Base-by-base conservation (phyloP, 2,888 invertebrate species). In the Theretra japonica region DNA sequence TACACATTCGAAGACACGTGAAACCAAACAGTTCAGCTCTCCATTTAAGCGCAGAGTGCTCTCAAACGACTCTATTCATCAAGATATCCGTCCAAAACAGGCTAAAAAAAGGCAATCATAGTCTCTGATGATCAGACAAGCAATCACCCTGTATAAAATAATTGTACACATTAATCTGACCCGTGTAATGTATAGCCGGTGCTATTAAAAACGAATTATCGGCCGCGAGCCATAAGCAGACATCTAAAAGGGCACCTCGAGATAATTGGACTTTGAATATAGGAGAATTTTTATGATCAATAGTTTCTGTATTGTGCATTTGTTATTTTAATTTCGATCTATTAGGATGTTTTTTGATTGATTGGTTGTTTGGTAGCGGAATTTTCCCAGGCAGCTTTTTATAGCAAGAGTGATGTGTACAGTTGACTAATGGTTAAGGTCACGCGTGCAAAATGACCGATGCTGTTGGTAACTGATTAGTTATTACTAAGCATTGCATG, bases 131-230 rank as follows among this genome's bases (percentile, higher is more conserved):
- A 53, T 53, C 53, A n/a, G 53, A 69, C 23, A 28, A 69, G 68
- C 28, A 70, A 71, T 65, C 65, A 62, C 33, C 56, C 33, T 23
- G 53, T 65, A 71, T 71, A 71, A 65, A 71, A 65, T 65, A 65
- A 65, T 65, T 65, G 65, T 48, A 23, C 19, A 3, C 62, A 62
- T 53, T 62, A 70, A 70, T 70, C 53, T 53, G 8, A 23, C 6
- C 15, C 53, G 60, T 8, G 23, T 53, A 71, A 33, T n/a, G n/a
- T 69, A 62, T 56, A 53, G 50, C 30, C 33, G 41, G 68, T 1
- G 60, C 30, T 69, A 72, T 72, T 72, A 72, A 53, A 72, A 69
- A 56, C 72, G 60, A 72, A 72, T 72, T 59, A 72, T 69, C 33
- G 71, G 17, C 28, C 25, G 17, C 58, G 15, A 58, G 58, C 50